A percentile compares a stretch with the other conserved stretches of the same genome.
Conservation (phyloP, 2,797 vertebrate genomes). For the Philypnodon macrostomus region DNA sequence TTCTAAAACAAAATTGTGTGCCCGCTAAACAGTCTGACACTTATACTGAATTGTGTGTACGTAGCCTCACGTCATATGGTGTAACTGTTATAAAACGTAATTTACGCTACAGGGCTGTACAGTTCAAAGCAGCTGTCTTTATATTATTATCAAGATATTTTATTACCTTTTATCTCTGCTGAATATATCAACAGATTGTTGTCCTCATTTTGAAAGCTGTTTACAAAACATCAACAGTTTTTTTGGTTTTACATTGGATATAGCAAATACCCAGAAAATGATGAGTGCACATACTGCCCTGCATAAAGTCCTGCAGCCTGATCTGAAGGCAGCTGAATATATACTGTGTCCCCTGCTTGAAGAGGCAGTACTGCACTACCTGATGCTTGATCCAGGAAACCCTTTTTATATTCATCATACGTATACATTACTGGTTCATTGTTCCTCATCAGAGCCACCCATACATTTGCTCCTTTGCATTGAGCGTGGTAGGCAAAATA, state of each 20-base stretch:
- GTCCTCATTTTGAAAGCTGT: slow-evolving; percentile 29
- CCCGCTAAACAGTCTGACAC: slow-evolving; percentile 23
- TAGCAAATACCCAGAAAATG: slow-evolving; percentile 97
- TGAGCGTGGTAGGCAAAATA: slow-evolving; percentile 97
- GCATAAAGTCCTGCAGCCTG: slow-evolving; percentile 97
- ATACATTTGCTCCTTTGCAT: slow-evolving; percentile 96
- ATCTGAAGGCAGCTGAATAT: slow-evolving; percentile 93
- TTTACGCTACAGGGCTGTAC: slow-evolving; percentile 13
- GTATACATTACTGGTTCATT: slow-evolving; percentile 96
- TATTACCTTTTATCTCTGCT: slow-evolving; percentile 18
- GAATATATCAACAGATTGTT: slow-evolving; percentile 20
- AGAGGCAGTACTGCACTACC: slow-evolving; percentile 93
- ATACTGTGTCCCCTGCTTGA: slow-evolving; percentile 88
- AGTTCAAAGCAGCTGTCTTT: slow-evolving; percentile 27
- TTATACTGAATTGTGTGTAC: slow-evolving; percentile 18
- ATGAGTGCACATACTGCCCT: slow-evolving; percentile 94
- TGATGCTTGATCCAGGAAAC: slow-evolving; percentile 95
- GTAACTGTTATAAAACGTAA: slow-evolving; percentile 16
- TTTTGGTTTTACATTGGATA: slow-evolving; percentile 90
- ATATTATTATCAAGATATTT: slow-evolving; percentile 20
- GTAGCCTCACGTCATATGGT: slow-evolving; percentile 17
- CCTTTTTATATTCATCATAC: slow-evolving; percentile 97
- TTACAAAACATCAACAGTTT: slow-evolving; percentile 36
- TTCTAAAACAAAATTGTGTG: slow-evolving; percentile 22
- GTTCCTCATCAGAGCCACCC: slow-evolving; percentile 96